Evolutionary conservation across 2,113 vertebrate species (phyloP).

Genomic region (Poeciliopsis retropinna): DNA sequence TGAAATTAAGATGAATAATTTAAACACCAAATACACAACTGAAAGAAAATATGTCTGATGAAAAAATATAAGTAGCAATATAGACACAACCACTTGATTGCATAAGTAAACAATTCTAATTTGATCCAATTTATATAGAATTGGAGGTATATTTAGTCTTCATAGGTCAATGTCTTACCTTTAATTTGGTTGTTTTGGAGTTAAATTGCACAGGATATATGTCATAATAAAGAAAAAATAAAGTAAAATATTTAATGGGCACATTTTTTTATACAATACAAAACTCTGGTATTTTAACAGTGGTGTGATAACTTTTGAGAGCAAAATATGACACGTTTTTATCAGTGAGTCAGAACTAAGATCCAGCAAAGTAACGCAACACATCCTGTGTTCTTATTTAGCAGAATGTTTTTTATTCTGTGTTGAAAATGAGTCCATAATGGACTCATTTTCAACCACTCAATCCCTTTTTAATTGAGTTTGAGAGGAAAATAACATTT

Average conservation of each 20-base stretch:
- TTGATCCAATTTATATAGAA: neutral
- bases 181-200: too few species aligned
- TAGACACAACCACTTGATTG: neutral
- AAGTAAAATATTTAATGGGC: too few species aligned
- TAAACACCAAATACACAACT: neutral
- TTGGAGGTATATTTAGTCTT: neutral
- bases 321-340: neutral
- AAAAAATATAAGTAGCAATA: too few species aligned
- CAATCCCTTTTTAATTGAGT: neutral
- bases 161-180: too few species aligned
- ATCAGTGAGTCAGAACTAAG: neutral
- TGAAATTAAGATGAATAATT: neutral
- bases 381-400: too few species aligned
- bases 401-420: too few species aligned
- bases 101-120: neutral
- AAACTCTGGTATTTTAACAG: too few species aligned
- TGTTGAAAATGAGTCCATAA: neutral
- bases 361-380: neutral
- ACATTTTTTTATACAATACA: too few species aligned
- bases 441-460: neutral
- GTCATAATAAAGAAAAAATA: too few species aligned
- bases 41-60: neutral
- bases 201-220: too few species aligned
- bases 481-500: neutral
- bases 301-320: too few species aligned